These are phyloP conservation scores for Rosalia funebris DNA, from an alignment of 2,888 invertebrate genomes.

Conservation along the genomic window DNA sequence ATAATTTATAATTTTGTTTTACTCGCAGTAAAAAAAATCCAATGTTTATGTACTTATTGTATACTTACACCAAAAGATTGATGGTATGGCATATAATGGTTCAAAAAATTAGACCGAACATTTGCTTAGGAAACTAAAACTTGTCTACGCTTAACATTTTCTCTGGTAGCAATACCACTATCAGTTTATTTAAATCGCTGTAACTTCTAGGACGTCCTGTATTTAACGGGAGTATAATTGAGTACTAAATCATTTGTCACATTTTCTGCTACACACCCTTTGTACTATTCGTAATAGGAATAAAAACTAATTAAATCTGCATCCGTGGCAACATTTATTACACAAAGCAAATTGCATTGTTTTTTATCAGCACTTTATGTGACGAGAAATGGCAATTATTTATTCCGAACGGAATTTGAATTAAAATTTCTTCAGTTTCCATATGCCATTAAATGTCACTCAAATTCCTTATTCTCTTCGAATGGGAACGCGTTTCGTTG, in stretches of 20 bases:
- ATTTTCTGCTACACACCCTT: conserved; percentile 32
- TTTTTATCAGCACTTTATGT: not conserved
- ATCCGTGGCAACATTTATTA: conserved; percentile 18
- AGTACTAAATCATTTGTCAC: conserved; percentile 42
- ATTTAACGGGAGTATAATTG: conserved; percentile 39
- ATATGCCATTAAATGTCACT: no score
- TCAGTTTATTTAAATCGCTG: conserved; percentile 3
- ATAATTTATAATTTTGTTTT: no score
- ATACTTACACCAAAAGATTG: no score
- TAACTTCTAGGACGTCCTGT: conserved; percentile 20
- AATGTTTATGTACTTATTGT: no score
- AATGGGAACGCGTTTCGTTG: no score
- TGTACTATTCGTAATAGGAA: conserved; percentile 19
- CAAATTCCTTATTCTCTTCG: no score
- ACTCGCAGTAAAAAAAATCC: no score
- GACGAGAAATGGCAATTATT: not conserved
- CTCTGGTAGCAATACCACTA: not conserved
- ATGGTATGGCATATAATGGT: no score
- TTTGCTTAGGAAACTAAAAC: no score
- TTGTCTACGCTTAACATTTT: no score
- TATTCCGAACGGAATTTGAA: not conserved
- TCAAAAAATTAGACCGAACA: no score
- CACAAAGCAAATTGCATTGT: conserved; percentile 20
- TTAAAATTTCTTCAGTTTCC: not conserved
- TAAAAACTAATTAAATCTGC: conserved; percentile 25